Conservation (phyloP, 2,888 invertebrate genomes). For the Rhopalosiphum nymphaeae region DNA sequence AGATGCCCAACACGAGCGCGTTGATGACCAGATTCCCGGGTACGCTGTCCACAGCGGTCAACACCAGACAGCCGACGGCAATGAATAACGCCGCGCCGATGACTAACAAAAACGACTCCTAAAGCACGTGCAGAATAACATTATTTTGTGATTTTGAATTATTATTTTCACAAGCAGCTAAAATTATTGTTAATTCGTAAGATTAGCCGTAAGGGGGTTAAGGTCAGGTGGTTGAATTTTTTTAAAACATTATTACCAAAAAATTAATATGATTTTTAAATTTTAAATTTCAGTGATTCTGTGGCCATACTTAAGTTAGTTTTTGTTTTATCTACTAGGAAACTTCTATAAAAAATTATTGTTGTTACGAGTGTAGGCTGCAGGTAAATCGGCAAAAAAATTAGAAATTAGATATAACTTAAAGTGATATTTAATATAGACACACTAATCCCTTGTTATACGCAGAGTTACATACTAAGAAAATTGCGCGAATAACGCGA, state of each 20-base stretch:
- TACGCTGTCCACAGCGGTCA: slow-evolving; percentile 80
- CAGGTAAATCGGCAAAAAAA: no score
- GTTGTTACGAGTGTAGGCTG: no score
- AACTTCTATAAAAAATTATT: no score
- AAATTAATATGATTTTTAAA: no score
- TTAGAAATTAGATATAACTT: no score
- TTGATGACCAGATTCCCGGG: slow-evolving; percentile 79
- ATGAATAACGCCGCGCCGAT: slow-evolving; percentile 80
- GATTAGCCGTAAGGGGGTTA: not conserved
- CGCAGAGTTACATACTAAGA: no score
- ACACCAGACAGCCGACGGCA: slow-evolving; percentile 78
- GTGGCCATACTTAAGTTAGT: no score
- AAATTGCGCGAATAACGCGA: no score
- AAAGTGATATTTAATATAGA: no score
- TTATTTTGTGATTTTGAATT: not conserved
- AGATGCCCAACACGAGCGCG: slow-evolving; percentile 78
- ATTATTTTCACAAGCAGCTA: not conserved
- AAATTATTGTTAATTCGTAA: not conserved
- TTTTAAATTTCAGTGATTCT: no score
- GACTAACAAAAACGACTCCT: slow-evolving; percentile 80
- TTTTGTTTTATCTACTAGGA: no score
- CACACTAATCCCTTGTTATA: no score
- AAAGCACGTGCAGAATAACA: slow-evolving; percentile 63
- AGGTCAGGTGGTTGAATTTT: not conserved
- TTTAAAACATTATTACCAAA: not conserved